These are phyloP conservation scores for Orchesellides sinensis DNA, from an alignment of 2,888 invertebrate species.

Conservation along the genomic window DNA sequence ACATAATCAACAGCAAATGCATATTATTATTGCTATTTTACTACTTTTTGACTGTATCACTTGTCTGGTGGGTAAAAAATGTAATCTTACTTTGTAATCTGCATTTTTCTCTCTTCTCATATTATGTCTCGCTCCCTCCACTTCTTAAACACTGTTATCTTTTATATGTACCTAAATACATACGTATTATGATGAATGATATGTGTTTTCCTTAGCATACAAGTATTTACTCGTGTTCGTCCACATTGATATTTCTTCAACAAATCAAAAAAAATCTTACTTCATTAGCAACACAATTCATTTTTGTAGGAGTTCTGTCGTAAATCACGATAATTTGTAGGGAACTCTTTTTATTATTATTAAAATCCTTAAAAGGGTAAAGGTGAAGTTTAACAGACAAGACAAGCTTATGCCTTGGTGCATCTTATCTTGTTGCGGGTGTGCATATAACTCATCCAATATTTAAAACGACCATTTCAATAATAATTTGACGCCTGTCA, in stretches of 20 bases:
- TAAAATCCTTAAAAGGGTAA: conserved; percentile 32
- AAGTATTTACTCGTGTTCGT: neutral
- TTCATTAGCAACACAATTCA: conserved; percentile 18
- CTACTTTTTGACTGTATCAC: conserved; percentile 1
- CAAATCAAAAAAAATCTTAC: neutral
- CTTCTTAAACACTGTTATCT: neutral
- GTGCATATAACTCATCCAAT: conserved; percentile 3
- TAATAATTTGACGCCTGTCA: conserved; percentile 44
- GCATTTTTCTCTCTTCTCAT: neutral
- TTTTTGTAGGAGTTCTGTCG: neutral
- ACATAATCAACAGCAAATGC: neutral
- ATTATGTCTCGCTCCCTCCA: conserved; percentile 1
- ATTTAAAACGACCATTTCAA: conserved; percentile 37
- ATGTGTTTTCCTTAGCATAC: neutral
- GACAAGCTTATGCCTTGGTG: neutral
- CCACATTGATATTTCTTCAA: neutral
- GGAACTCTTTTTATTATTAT: conserved; percentile 4
- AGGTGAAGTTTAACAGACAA: conserved; percentile 4
- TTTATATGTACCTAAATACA: neutral
- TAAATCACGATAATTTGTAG: conserved; percentile 36
- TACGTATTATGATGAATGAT: neutral
- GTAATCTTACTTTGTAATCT: neutral
- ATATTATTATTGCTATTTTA: neutral
- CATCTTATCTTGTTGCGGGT: neutral
- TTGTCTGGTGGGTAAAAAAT: conserved; percentile 21